Conservation (phyloP, 1,140 invertebrate genomes). For the Trichoplusia ni region DNA sequence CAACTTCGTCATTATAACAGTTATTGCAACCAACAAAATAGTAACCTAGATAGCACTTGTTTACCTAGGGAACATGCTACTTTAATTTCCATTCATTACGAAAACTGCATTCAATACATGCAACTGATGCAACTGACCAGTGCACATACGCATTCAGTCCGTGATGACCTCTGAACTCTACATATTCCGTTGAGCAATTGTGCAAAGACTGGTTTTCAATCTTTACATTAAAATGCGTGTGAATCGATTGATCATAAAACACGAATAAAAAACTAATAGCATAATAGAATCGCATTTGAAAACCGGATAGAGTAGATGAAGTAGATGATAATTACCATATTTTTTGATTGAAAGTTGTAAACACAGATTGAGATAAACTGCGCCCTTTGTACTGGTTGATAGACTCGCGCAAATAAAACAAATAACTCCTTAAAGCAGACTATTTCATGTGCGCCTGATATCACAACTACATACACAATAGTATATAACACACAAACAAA, state of each 20-base stretch:
- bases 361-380: constrained; percentile 32
- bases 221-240: constrained; percentile 29
- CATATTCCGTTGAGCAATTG: constrained; percentile 53
- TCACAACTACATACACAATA: constrained; percentile 7
- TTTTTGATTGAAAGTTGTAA: constrained; percentile 18
- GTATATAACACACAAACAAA: constrained; percentile 23
- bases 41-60: too few relatives aligned
- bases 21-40: too few relatives aligned
- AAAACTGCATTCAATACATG: constrained; percentile 9
- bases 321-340: constrained; percentile 34
- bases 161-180: constrained; percentile 56
- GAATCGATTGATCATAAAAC: constrained; percentile 47
- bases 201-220: constrained; percentile 53
- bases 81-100: constrained; percentile 12
- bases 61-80: neutral
- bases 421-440: constrained; percentile 16
- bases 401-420: neutral
- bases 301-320: constrained; percentile 31
- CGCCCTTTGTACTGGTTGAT: neutral
- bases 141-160: constrained; percentile 22
- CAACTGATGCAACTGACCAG: neutral
- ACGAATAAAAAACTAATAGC: constrained; percentile 11
- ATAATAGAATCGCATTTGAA: constrained; percentile 24
- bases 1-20: too few relatives aligned
- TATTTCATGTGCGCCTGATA: constrained; percentile 25